phyloP scores from a whole-genome alignment of 30 jellyfish, hydroid and myxozoan species.

The Morbakka virulenta region DNA sequence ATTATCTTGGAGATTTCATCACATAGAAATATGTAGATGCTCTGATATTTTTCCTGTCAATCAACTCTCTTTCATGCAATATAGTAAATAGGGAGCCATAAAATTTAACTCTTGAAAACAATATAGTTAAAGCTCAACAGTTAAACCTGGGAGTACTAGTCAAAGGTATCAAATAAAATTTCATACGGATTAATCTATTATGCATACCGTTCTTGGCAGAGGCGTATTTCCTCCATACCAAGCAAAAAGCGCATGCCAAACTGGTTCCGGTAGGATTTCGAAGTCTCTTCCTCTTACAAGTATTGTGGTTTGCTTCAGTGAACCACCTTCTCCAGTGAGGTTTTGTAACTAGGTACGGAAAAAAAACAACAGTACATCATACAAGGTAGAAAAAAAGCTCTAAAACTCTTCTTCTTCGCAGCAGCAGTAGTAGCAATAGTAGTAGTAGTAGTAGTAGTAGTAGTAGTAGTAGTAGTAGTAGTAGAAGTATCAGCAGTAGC shows the following conservation, averaged over 20 bases:
- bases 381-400: no score
- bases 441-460: no score
- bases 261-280: conserved; percentile 84
- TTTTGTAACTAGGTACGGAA: conserved; percentile 24
- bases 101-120: background rate
- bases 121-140: no score
- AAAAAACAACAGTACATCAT: no score
- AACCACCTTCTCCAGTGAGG: conserved; percentile 96
- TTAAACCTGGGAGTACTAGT: background rate
- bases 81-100: background rate
- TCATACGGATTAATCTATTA: background rate
- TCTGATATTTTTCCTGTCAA: no score
- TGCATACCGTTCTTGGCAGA: conserved; percentile 89
- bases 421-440: no score
- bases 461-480: no score
- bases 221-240: conserved; percentile 91
- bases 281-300: conserved; percentile 61
- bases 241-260: conserved; percentile 79
- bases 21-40: no score
- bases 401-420: no score
- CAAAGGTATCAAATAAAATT: background rate
- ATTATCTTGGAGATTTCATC: no score
- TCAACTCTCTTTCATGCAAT: background rate
- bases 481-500: no score
- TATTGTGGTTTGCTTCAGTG: conserved; percentile 51